These are phyloP conservation scores for Serripes groenlandicus DNA, from an alignment of 2,888 invertebrate species.

Conservation along the genomic window DNA sequence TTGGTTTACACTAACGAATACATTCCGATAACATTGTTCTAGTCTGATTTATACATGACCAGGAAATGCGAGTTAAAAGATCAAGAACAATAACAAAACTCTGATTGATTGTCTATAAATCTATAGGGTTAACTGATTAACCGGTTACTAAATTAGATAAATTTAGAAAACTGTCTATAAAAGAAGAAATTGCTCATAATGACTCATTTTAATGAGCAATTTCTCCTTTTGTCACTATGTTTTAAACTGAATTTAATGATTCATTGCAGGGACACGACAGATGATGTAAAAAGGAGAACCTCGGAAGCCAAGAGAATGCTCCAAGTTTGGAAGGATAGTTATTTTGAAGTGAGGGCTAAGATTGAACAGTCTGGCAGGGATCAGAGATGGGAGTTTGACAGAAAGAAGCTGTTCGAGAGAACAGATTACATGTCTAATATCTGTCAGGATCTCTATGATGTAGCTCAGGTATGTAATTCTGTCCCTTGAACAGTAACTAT, in stretches of 20 bases:
- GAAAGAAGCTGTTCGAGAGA: conserved; percentile 92
- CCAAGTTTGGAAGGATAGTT: conserved; percentile 91
- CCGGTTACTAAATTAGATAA: too few relatives aligned
- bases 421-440: conserved; percentile 95
- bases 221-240: neutral
- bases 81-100: too few relatives aligned
- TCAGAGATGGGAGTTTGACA: conserved; percentile 96
- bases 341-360: conserved; percentile 92
- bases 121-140: too few relatives aligned
- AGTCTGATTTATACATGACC: too few relatives aligned
- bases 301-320: conserved; percentile 90
- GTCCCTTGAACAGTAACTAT: neutral
- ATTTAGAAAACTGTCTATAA: neutral
- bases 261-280: conserved; percentile 76
- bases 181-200: too few relatives aligned
- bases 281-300: conserved; percentile 88
- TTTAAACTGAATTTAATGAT: neutral
- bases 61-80: too few relatives aligned
- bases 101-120: too few relatives aligned
- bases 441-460: conserved; percentile 92
- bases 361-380: conserved; percentile 95
- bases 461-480: conserved; percentile 90
- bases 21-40: too few relatives aligned
- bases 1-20: too few relatives aligned
- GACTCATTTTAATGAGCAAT: neutral